Evolutionary conservation across 2,797 vertebrate species (phyloP).

Genomic region (Catamblyrhynchus diadema): DNA sequence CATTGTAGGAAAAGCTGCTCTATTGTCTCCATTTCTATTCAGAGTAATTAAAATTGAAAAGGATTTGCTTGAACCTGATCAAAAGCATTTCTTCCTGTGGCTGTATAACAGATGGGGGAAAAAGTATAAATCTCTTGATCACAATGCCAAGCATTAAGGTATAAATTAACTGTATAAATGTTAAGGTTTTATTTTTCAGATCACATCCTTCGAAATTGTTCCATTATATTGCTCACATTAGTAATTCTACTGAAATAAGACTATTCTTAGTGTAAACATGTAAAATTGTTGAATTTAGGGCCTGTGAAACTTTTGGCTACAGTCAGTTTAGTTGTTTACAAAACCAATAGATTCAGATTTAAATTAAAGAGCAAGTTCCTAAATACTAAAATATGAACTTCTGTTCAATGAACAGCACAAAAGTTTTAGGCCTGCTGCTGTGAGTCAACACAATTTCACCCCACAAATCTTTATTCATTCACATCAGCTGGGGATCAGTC

Average conservation of each 20-base stretch:
- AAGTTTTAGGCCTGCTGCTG: not conserved
- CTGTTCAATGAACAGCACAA: not conserved
- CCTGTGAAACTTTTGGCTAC: not conserved
- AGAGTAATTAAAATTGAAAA: not conserved
- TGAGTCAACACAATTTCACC: not conserved
- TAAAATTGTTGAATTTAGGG: not conserved
- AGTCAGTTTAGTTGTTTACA: not conserved
- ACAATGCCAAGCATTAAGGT: not conserved
- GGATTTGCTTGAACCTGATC: not conserved
- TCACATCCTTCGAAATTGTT: not conserved
- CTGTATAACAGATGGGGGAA: fast-evolving
- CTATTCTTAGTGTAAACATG: not conserved
- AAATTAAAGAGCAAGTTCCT: not conserved
- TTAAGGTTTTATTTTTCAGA: not conserved
- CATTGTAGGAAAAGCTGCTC: not conserved
- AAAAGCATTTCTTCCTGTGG: not conserved
- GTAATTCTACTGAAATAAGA: not conserved
- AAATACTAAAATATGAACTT: not conserved
- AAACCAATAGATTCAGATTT: not conserved
- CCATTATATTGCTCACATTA: not conserved
- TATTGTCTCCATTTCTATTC: not conserved
- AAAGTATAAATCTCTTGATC: not conserved
- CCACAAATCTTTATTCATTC: not conserved
- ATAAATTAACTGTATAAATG: not conserved
- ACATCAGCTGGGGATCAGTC: not conserved